phyloP scores from a whole-genome alignment of 1,140 invertebrate genomes.

The Oncopodura yosiiana region DNA sequence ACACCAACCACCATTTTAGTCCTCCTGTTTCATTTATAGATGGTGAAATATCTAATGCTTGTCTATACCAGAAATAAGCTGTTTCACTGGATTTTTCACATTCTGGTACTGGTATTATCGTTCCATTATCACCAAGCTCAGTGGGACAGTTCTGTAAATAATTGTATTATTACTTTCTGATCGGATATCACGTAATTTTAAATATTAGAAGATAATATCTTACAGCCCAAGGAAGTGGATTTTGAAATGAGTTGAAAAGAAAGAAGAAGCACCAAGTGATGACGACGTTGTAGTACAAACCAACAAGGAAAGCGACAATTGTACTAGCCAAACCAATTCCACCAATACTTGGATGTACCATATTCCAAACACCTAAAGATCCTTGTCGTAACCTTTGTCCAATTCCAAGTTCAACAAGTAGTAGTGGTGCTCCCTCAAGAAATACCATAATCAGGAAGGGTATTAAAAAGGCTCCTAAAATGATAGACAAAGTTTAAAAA shows the following conservation, averaged over 20 bases:
- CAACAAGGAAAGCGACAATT: conserved; percentile 54
- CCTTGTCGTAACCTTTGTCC: conserved; percentile 81
- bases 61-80: conserved; percentile 80
- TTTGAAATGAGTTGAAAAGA: conserved; percentile 77
- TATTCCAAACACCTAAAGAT: conserved; percentile 85
- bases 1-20: conserved; percentile 87
- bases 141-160: conserved; percentile 59
- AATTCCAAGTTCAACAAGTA: conserved; percentile 87
- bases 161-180: conserved; percentile 15
- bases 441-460: conserved; percentile 92
- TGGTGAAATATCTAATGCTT: conserved; percentile 69
- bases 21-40: conserved; percentile 56
- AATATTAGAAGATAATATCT: not conserved
- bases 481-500: no score
- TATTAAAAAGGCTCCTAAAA: conserved; percentile 86
- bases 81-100: conserved; percentile 73
- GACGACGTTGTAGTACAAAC: conserved; percentile 94
- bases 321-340: conserved; percentile 81
- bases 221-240: no score
- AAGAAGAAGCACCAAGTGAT: conserved; percentile 98
- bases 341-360: conserved; percentile 82
- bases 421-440: conserved; percentile 83
- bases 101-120: conserved; percentile 50
- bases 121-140: conserved; percentile 40
- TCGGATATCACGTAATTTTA: no score